phyloP scores from a whole-genome alignment of 2,113 vertebrate species.

The Cyprinodon brontotheroides region DNA sequence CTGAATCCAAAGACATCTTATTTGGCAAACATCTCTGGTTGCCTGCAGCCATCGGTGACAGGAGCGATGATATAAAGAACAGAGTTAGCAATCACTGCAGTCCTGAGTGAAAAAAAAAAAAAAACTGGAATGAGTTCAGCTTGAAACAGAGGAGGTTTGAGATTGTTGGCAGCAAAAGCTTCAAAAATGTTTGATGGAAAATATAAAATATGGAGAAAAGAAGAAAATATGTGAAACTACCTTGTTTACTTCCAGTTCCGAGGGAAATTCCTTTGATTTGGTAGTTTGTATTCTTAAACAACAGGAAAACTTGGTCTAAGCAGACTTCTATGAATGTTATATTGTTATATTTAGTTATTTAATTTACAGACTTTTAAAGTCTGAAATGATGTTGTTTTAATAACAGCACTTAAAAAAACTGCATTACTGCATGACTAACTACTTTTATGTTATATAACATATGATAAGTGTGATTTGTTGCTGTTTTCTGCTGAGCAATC shows the following conservation, averaged over 20 bases:
- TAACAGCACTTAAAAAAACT: too few species aligned
- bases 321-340: neutral
- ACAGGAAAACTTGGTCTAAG: neutral
- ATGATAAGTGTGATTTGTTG: too few species aligned
- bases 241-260: neutral
- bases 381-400: too few species aligned
- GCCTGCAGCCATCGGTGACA: slow-evolving; percentile 8
- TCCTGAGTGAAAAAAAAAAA: neutral
- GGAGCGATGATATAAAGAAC: neutral
- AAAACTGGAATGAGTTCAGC: neutral
- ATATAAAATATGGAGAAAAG: neutral
- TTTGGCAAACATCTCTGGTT: slow-evolving; percentile 34
- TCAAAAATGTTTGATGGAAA: neutral
- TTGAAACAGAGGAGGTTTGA: neutral
- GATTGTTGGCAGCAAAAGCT: neutral
- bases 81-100: neutral
- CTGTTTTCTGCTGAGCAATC: too few species aligned
- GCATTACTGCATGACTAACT: too few species aligned
- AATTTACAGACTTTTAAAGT: too few species aligned
- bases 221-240: neutral
- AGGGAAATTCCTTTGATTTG: neutral
- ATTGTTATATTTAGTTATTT: too few species aligned
- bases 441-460: too few species aligned
- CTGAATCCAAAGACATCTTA: slow-evolving; percentile 43
- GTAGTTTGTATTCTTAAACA: too few species aligned